These are phyloP conservation scores for Hapalemur alaotrensis DNA, from an alignment of 2,797 vertebrate genomes.

Conservation along the genomic window DNA sequence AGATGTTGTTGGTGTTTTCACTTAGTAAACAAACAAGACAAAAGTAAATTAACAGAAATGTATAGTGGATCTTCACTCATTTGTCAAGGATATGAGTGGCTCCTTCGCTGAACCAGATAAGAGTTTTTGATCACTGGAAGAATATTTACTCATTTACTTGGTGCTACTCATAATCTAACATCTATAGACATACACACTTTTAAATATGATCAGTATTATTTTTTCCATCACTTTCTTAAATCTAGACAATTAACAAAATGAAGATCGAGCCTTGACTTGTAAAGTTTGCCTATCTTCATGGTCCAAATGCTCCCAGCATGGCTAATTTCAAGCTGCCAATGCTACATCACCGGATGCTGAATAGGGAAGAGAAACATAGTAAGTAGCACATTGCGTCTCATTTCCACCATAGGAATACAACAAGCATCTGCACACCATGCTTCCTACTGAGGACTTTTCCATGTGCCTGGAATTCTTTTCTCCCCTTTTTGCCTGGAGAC, in stretches of 20 bases:
- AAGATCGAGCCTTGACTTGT: background rate
- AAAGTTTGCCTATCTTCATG: background rate
- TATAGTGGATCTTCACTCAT: background rate
- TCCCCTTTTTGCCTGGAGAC: background rate
- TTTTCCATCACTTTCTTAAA: background rate
- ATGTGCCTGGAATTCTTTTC: background rate
- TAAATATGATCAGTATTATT: background rate
- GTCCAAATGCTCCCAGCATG: background rate
- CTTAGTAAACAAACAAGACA: background rate
- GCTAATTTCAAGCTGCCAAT: background rate
- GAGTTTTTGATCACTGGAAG: background rate
- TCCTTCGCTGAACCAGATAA: background rate
- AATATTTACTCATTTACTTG: background rate
- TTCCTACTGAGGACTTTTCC: background rate
- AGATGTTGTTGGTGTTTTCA: background rate
- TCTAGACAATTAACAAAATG: background rate
- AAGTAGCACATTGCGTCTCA: rapidly evolving
- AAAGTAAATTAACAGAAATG: background rate
- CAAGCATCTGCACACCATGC: rapidly evolving
- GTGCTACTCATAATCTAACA: background rate
- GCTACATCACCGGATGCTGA: background rate
- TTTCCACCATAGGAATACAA: background rate
- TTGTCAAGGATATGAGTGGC: background rate
- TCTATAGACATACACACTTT: background rate
- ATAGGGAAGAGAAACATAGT: background rate